These are phyloP conservation scores for Willowsia nigromaculata DNA, from an alignment of 2,888 invertebrate genomes.

Conservation along the genomic window DNA sequence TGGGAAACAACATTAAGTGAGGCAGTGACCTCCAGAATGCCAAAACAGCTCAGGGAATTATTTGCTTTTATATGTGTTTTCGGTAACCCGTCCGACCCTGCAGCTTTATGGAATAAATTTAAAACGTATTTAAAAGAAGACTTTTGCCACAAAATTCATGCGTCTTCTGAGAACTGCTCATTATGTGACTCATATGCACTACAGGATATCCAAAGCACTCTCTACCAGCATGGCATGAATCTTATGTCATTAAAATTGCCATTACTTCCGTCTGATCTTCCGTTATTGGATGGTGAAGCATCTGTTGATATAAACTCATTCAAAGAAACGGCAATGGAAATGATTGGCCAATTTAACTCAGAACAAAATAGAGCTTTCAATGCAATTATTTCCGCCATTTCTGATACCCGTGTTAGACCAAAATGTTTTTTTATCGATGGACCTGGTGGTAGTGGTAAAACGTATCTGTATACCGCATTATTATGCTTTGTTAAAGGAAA, in stretches of 20 bases:
- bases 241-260: no score
- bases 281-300: no score
- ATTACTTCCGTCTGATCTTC: no score
- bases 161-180: not conserved
- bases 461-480: slow-evolving; percentile 78
- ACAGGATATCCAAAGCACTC: slow-evolving; percentile 42
- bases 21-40: slow-evolving; percentile 77
- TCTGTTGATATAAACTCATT: no score
- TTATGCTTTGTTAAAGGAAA: slow-evolving; percentile 20
- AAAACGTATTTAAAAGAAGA: slow-evolving; percentile 63
- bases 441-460: slow-evolving; percentile 80
- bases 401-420: not conserved
- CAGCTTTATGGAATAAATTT: slow-evolving; percentile 78
- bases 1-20: slow-evolving; percentile 78
- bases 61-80: slow-evolving; percentile 79
- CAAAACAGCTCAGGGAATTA: slow-evolving; percentile 77
- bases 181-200: slow-evolving; percentile 32
- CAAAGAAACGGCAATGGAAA: not conserved
- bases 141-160: not conserved
- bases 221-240: slow-evolving; percentile 10
- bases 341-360: not conserved
- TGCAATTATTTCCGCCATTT: not conserved
- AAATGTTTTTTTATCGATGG: slow-evolving; percentile 79
- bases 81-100: slow-evolving; percentile 71
- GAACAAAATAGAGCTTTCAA: slow-evolving; percentile 41